Evolutionary conservation across 2,113 vertebrate genomes (phyloP), one percentile per base, ranked within the genome.

Genomic region (Sterrhoptilus dennistouni): DNA sequence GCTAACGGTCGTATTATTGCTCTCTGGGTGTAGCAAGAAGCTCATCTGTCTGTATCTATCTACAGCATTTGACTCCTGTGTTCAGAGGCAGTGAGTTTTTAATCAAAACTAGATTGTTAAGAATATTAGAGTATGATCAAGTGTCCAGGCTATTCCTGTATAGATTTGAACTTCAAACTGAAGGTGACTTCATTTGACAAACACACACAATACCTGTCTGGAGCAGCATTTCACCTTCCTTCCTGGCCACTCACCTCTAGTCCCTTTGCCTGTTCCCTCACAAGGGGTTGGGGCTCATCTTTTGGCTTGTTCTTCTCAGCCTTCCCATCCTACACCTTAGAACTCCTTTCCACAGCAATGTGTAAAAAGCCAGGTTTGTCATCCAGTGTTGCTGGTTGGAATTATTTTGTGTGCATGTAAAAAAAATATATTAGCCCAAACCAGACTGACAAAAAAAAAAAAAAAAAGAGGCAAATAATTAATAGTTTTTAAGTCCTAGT

Each of bases 71-170:
- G 81, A 72, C 70, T 85, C 68, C 66, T 36, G 45, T 81, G 83
- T 84, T 95, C 83, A 95, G 33, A 83, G 80, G 69, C 92, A 80
- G 45, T 3, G 31, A 89, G 56, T 28, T 93, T 90, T 80, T 79
- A 94, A 94, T 95, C 24, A 0, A 94, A 95, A 86, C 45, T 66
- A 33, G 44, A 50, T 78, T 81, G 90, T 90, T 91, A 85, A 72
- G 84, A 84, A 33, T 54, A 83, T 78, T 63, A 83, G 50, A 90
- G 64, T 19, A 44, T 71, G 91, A 96, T 84, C 76, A 92, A 95
- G 31, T 16, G 49, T 69, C 54, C 5, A 1, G 75, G 44, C 54
- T 80, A 18, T n/a, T 84, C 36, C 74, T 91, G 87, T 78, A 90
- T 57, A 65, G 86, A 57, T 83, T 68, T 70, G 78, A 93, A 87